Evolutionary conservation across 2,797 vertebrate species (phyloP).

Genomic region (Danionella dracula): DNA sequence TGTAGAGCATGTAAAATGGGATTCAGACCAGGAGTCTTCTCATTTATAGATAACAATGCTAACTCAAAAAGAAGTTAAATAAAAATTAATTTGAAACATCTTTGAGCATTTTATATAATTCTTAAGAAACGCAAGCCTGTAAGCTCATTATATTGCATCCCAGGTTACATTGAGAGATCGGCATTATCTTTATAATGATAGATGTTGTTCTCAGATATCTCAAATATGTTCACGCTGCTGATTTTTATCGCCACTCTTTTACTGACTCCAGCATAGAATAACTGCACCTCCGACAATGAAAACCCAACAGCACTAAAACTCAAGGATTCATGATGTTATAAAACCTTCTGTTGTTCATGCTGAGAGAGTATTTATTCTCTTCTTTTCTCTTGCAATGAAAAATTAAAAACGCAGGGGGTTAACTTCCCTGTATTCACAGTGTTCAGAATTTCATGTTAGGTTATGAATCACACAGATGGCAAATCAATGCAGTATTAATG

Average conservation of each 20-base stretch:
- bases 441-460: neutral
- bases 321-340: neutral
- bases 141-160: no score
- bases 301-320: neutral
- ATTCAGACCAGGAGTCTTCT: no score
- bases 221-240: neutral
- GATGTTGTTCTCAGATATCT: neutral
- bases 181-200: neutral
- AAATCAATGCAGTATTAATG: neutral
- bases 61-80: no score
- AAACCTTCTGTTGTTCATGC: neutral
- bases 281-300: neutral
- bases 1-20: no score
- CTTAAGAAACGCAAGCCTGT: no score
- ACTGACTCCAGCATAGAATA: neutral
- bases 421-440: neutral
- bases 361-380: neutral
- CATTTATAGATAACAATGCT: no score
- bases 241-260: slow-evolving; percentile 12
- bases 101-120: no score
- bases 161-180: neutral
- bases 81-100: no score
- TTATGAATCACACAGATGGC: neutral
- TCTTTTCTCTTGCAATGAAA: neutral
- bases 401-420: neutral